Conservation (phyloP, 2,888 invertebrate species). For the Lochmaea capreae region DNA sequence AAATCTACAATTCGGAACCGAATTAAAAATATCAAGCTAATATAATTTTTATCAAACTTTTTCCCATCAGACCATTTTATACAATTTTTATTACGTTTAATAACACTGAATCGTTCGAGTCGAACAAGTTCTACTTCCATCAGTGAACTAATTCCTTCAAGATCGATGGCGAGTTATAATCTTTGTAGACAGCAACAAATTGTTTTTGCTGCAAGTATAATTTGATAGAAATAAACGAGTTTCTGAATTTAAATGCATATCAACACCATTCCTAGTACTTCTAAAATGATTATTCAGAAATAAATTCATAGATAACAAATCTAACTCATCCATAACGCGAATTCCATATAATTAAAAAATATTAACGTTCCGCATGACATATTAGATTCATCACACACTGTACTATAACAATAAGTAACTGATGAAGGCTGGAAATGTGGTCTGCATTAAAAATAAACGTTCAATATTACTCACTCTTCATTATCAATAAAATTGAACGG, state of each 20-base stretch:
- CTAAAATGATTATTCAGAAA: constrained; percentile 14
- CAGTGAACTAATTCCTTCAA: background rate
- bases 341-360: constrained; percentile 20
- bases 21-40: too few species aligned
- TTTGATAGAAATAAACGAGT: background rate
- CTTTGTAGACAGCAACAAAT: background rate
- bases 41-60: too few species aligned
- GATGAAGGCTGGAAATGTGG: constrained; percentile 7
- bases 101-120: background rate
- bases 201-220: background rate
- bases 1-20: too few species aligned
- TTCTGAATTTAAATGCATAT: background rate
- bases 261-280: constrained; percentile 7
- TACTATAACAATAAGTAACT: constrained; percentile 18
- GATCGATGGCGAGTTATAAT: background rate
- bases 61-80: too few species aligned
- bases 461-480: background rate
- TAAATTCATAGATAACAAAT: constrained; percentile 22
- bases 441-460: background rate
- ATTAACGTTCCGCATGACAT: constrained; percentile 22
- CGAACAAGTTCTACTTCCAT: background rate
- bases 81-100: background rate
- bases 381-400: constrained; percentile 15
- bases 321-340: constrained; percentile 27
- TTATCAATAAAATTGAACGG: constrained; percentile 3